Evolutionary conservation across 2,888 invertebrate genomes (phyloP), one percentile per base, ranked within the genome.

Genomic region (Fragum fragum): DNA sequence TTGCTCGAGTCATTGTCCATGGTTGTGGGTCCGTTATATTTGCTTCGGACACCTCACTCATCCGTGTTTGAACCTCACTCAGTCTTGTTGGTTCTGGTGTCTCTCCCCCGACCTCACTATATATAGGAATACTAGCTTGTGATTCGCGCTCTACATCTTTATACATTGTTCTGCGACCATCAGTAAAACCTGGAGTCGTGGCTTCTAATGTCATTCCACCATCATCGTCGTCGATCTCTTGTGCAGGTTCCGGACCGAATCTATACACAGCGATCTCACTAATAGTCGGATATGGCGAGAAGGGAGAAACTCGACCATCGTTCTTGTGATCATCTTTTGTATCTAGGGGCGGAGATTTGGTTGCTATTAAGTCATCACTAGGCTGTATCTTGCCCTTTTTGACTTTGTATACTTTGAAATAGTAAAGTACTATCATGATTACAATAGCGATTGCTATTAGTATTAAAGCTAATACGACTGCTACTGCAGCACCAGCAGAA

Each of bases 61-160:
- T 78, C 72, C 81, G 72, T 23, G 85, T 85, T 23, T 81, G 76
- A 28, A 88, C 82, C 69, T 88, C 88, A 59, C 80, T 85, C 16
- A 86, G 74, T 55, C 88, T 69, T 26, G 88, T 88, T 0, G 88
- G 88, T 68, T 88, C 88, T 0, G 88, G 88, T 1, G 88, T 88
- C 47, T 83, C 80, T 14, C 83, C 86, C 6, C 88, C 88, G 1
- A 85, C 76, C 29, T 88, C 88, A 55, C 86, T 88, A 63, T 88
- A 88, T 53, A 88, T 61, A 16, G 88, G 88, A 2, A 88, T 57
- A 73, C 86, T 86, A 18, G 76, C 83, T 39, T 81, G 78, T 1
- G 82, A 83, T 55, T 82, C 85, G 36, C 81, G 73, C 70, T 83
- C 83, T 0, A 53, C 83, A 47, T 85, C 85, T 59, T 85, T 81